Percentiles rank a stretch among this genome's conserved stretches.
These are phyloP conservation scores for Chaenogobius annularis DNA, from an alignment of 2,113 vertebrate genomes.

Conservation along the genomic window DNA sequence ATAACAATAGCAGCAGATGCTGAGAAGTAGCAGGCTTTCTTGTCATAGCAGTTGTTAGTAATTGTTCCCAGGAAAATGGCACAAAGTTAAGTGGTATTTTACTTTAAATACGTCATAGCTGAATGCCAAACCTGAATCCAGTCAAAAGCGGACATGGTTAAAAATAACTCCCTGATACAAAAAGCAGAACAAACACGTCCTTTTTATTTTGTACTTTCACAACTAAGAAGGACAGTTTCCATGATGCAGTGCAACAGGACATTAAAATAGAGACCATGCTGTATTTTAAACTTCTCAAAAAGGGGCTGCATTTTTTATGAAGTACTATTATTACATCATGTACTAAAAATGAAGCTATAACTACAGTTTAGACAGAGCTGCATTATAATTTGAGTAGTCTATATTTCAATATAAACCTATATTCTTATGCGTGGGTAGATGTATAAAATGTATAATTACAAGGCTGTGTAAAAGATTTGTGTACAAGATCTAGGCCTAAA, in stretches of 20 bases:
- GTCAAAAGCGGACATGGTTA: conserved; percentile 26
- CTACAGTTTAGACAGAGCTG: neutral
- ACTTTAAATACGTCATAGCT: conserved; percentile 14
- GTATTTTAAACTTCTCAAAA: neutral
- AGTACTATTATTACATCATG: neutral
- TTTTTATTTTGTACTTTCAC: conserved; percentile 65
- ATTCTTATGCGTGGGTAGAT: too few relatives aligned
- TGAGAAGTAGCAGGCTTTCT: neutral
- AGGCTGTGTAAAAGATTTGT: too few relatives aligned
- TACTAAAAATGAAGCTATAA: neutral
- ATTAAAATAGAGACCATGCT: neutral
- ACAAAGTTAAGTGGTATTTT: neutral
- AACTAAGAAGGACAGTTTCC: conserved; percentile 58
- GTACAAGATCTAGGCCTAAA: neutral
- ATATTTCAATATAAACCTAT: neutral
- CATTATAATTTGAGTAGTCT: neutral
- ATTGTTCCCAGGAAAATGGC: neutral
- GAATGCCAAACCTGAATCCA: neutral
- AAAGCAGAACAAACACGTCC: conserved; percentile 61
- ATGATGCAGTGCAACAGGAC: conserved; percentile 32
- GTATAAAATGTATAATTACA: too few relatives aligned
- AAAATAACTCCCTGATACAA: conserved; percentile 52
- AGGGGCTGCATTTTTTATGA: neutral
- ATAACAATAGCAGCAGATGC: too few relatives aligned
- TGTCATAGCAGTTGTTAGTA: neutral